Evolutionary conservation across 2,797 vertebrate species (phyloP).

Genomic region (Coilia nasus): DNA sequence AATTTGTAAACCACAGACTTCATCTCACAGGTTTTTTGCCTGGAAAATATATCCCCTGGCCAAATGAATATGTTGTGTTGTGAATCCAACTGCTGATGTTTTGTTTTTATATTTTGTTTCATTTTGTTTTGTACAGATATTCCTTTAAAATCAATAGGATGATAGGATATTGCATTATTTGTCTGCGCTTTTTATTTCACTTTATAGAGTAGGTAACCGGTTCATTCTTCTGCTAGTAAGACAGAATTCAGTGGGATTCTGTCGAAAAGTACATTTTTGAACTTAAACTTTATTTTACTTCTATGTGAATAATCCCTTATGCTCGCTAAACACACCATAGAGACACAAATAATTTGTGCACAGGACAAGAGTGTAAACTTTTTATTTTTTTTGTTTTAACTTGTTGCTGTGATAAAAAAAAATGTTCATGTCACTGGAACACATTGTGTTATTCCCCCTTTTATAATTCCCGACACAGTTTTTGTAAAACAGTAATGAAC

Average conservation of each 20-base stretch:
- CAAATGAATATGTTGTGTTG: neutral
- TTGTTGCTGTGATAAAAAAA: neutral
- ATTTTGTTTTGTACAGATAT: neutral
- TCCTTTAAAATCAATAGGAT: neutral
- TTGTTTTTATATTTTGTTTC: neutral
- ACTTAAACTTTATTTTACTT: neutral
- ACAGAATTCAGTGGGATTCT: neutral
- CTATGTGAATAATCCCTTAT: neutral
- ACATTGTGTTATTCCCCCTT: neutral
- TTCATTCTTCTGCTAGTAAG: neutral
- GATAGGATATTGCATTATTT: slow-evolving; percentile 2
- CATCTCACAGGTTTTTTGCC: neutral
- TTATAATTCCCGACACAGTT: neutral
- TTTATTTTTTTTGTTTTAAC: neutral
- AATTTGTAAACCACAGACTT: neutral
- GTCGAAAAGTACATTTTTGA: neutral
- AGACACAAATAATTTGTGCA: neutral
- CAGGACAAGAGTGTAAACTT: neutral
- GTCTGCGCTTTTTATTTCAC: neutral
- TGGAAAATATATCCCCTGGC: neutral
- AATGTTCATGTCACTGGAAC: neutral
- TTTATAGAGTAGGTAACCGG: neutral
- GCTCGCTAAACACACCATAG: neutral
- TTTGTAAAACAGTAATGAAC: neutral
- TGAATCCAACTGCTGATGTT: slow-evolving; percentile 22